A percentile compares a stretch with the other conserved stretches of the same genome.
phyloP scores from a whole-genome alignment of 2,888 invertebrate species.

The Pristionchus arcanus region DNA sequence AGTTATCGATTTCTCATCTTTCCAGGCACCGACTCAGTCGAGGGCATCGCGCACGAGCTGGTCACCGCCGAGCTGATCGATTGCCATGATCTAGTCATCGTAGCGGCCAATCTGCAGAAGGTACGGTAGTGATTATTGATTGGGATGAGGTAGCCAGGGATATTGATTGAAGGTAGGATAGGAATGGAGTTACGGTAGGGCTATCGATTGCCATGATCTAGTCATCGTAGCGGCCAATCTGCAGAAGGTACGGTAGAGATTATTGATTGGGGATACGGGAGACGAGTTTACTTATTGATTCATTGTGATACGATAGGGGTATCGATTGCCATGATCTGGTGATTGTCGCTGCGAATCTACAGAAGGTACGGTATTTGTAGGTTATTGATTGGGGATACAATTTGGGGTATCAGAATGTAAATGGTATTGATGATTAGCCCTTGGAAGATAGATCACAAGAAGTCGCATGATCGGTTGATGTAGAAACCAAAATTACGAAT shows the following conservation, averaged over 20 bases:
- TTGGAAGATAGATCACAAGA: too few species aligned
- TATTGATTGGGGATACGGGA: neutral
- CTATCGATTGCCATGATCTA: slow-evolving; percentile 85
- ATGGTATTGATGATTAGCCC: too few species aligned
- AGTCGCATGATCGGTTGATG: too few species aligned
- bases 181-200: neutral
- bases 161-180: neutral
- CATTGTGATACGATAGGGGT: neutral
- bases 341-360: slow-evolving; percentile 94
- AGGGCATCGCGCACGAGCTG: slow-evolving; percentile 79
- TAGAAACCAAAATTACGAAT: neutral
- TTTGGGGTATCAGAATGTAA: too few species aligned
- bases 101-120: slow-evolving; percentile 93
- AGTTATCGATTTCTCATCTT: neutral
- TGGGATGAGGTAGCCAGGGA: neutral
- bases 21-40: slow-evolving; percentile 67
- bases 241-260: slow-evolving; percentile 89
- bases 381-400: too few species aligned
- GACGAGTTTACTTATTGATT: too few species aligned
- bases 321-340: slow-evolving; percentile 86
- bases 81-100: slow-evolving; percentile 91
- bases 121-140: slow-evolving; percentile 85
- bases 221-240: slow-evolving; percentile 93
- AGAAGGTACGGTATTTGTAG: slow-evolving; percentile 92
- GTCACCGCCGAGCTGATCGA: slow-evolving; percentile 96